Base-by-base conservation (phyloP, 2,797 vertebrate species). In the Sylvilagus floridanus region DNA sequence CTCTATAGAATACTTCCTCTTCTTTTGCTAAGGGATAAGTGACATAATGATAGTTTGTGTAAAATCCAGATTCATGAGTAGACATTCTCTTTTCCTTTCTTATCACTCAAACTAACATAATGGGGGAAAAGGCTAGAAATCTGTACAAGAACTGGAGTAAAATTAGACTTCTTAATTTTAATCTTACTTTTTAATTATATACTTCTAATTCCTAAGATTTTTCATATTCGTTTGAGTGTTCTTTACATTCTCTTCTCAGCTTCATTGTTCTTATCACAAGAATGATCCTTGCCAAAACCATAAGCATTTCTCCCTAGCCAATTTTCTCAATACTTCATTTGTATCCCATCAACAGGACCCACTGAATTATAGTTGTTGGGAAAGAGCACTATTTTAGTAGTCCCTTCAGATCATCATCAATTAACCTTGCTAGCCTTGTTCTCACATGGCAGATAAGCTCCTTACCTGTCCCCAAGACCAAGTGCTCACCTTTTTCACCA, bases 111-210 rank as follows among this genome's bases (percentile, higher is more conserved):
- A 89, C 37, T 83, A 82, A 88, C n/a, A 47, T 83, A 32, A 86
- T 81, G 69, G 71, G 75, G 54, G 69, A 66, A 84, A 32, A 71
- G 13, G 42, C 72, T 73, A 37, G 8, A 84, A 63, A 87, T 50
- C 16, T 11, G 9, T 78, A 71, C 14, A 93, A 54, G 42, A 77
- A 73, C 62, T 88, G 82, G 37, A 69, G 54, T 91, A 24, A 93
- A 90, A 91, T 96, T 60, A 86, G 17, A 65, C 69, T 89, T 92
- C 28, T 88, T 62, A 47, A 65, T 73, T 47, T 47, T 47, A 85
- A 62, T 88, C 37, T 75, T 87, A 73, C 32, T 68, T 91, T n/a
- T 91, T 35, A 42, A 24, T 60, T 95, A 47, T 85, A 37, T 54
- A 71, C 35, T 95, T 88, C 66, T 81, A 77, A 90, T 82, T 93